Evolutionary conservation across 2,888 invertebrate species (phyloP).

Genomic region (Tinea pellionella): DNA sequence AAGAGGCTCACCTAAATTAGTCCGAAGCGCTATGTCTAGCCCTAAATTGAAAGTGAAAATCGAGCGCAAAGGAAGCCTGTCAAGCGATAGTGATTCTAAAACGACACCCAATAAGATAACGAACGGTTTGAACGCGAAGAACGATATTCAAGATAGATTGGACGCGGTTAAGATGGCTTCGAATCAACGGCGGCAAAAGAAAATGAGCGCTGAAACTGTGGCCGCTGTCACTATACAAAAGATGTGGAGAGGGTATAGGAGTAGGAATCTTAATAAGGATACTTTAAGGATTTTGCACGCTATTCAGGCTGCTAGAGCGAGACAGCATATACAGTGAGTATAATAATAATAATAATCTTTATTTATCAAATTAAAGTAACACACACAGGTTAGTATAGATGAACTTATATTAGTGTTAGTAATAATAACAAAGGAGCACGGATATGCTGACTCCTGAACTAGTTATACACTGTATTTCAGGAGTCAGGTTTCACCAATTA

Average conservation of each 20-base stretch:
- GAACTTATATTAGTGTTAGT: too few relatives aligned
- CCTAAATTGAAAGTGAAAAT: constrained; percentile 52
- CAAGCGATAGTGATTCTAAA: constrained; percentile 24
- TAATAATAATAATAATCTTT: too few relatives aligned
- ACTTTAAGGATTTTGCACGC: constrained; percentile 73
- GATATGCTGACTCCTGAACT: too few relatives aligned
- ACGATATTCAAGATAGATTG: constrained; percentile 27
- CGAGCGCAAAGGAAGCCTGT: constrained; percentile 53
- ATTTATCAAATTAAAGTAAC: too few relatives aligned
- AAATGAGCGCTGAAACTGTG: constrained; percentile 44
- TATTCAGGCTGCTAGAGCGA: constrained; percentile 80
- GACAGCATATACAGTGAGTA: constrained; percentile 85
- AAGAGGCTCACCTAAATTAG: constrained; percentile 52
- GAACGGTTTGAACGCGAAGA: constrained; percentile 24
- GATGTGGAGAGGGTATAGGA: constrained; percentile 87
- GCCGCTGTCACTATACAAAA: constrained; percentile 87
- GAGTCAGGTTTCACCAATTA: too few relatives aligned
- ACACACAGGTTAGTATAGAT: too few relatives aligned
- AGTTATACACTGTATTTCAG: too few relatives aligned
- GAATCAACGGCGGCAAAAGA: constrained; percentile 53
- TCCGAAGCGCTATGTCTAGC: constrained; percentile 58
- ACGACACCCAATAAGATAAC: constrained; percentile 18
- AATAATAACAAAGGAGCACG: too few relatives aligned
- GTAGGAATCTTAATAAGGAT: constrained; percentile 78
- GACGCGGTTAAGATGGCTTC: constrained; percentile 50